Evolutionary conservation across 2,888 invertebrate species (phyloP), one percentile per base, ranked within the genome.

Genomic region (Ptychoptera contaminata): DNA sequence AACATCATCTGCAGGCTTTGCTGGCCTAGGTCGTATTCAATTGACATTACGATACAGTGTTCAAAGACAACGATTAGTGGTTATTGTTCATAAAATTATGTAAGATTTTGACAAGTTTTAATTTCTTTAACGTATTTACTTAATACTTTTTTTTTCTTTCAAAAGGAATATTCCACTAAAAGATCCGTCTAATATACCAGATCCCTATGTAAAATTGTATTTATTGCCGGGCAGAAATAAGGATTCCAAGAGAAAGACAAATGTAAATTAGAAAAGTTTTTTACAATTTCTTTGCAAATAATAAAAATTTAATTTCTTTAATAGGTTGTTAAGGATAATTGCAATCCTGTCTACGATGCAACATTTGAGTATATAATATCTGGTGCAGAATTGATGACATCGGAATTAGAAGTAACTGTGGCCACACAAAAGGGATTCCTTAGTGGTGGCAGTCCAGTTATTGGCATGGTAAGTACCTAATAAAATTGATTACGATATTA

Each of bases 321-420:
- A 23, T 23, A 23, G 23, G 23, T 23, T 23, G 55, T 62, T 30
- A 91, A 90, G 60, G 90, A 93, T 62, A 88, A 80, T 58, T 88
- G 90, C 58, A 87, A 86, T 71, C 92, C 93, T 0, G 74, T 82
- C 23, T 94, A 81, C 61, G 92, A 94, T 63, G 87, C 91, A 59
- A 81, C 82, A 53, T 91, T 92, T 59, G 92, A 93, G 61, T 93
- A 88, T 70, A 69, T 81, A 39, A 78, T 92, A 51, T 84, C 85
- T 1, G 76, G 80, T 52, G 80, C 79, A 2, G 92, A 92, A 60
- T 64, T 92, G 44, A 74, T 77, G 55, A 76, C 76, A 39, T 74
- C 82, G 12, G 80, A 81, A 46, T 67, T 93, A 47, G 87, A 91
- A 64, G 75, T 93, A 30, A 84, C 86, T 1, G 86, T 92, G 23